Evolutionary conservation across 2,113 vertebrate species (phyloP).

Genomic region (Microtus richardsoni): DNA sequence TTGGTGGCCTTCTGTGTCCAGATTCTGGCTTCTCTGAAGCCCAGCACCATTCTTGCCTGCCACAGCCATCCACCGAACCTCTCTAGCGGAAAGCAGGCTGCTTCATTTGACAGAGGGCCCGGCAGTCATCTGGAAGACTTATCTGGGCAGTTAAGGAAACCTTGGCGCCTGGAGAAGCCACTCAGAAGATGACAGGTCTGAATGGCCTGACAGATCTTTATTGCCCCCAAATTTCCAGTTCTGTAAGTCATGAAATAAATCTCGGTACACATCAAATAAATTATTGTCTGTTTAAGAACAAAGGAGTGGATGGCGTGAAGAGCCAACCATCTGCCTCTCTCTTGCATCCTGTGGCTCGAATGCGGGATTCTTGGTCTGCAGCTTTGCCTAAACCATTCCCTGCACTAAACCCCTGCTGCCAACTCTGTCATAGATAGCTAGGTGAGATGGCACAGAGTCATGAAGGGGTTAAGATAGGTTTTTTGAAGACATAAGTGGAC

Average conservation of each 20-base stretch:
- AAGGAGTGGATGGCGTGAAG: constrained; percentile 28
- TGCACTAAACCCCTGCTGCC: not conserved
- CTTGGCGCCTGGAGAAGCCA: constrained; percentile 71
- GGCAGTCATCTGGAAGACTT: constrained; percentile 72
- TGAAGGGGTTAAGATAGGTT: constrained; percentile 31
- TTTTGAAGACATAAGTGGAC: constrained; percentile 11
- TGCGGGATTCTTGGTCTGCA: not conserved
- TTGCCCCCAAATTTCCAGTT: constrained; percentile 77
- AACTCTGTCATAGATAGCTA: not conserved
- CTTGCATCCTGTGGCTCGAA: not conserved
- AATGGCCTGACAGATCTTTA: constrained; percentile 82
- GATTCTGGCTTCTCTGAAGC: not conserved
- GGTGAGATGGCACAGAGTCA: not conserved
- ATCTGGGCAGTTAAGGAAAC: constrained; percentile 74
- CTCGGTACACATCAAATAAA: constrained; percentile 73
- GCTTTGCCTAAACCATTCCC: not conserved
- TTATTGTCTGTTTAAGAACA: constrained; percentile 74
- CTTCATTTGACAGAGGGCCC: constrained; percentile 13
- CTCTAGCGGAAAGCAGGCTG: not conserved
- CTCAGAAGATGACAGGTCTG: constrained; percentile 80
- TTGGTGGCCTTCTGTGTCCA: not conserved
- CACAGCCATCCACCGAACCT: not conserved
- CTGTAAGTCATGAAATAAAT: constrained; percentile 78
- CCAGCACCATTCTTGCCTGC: not conserved
- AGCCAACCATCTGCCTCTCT: not conserved